These are phyloP conservation scores for Prinia subflava DNA, from an alignment of 2,113 vertebrate species.

Conservation along the genomic window DNA sequence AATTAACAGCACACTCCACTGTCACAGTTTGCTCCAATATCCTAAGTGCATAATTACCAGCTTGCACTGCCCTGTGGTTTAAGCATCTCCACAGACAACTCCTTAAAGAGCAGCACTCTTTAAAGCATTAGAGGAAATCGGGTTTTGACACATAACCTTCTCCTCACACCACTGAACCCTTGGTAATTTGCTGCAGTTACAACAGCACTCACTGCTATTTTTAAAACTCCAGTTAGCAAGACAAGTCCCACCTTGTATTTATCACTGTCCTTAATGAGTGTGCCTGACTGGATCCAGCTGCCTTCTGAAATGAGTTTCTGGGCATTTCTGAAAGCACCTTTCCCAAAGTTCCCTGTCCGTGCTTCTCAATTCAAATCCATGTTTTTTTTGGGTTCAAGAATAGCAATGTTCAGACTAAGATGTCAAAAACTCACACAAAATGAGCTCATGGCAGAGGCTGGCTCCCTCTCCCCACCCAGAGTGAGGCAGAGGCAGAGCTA, in stretches of 20 bases:
- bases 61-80: conserved; percentile 15
- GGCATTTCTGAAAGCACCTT: neutral
- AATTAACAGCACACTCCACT: conserved; percentile 10
- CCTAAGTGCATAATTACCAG: conserved; percentile 18
- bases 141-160: neutral
- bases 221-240: neutral
- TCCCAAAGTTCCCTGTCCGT: neutral
- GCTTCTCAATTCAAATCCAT: neutral
- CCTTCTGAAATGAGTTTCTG: neutral
- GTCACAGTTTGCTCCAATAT: neutral
- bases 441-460: neutral
- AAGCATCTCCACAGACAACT: neutral
- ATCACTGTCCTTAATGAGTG: neutral
- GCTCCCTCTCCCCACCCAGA: neutral
- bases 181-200: neutral
- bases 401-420: neutral
- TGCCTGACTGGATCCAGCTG: neutral
- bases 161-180: neutral
- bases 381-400: neutral
- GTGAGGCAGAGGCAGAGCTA: neutral
- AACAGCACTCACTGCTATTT: neutral
- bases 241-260: neutral
- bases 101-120: neutral
- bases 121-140: neutral
- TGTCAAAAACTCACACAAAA: neutral